Base-by-base conservation (phyloP, 2,888 invertebrate genomes). In the Caenorhabditis angaria region DNA sequence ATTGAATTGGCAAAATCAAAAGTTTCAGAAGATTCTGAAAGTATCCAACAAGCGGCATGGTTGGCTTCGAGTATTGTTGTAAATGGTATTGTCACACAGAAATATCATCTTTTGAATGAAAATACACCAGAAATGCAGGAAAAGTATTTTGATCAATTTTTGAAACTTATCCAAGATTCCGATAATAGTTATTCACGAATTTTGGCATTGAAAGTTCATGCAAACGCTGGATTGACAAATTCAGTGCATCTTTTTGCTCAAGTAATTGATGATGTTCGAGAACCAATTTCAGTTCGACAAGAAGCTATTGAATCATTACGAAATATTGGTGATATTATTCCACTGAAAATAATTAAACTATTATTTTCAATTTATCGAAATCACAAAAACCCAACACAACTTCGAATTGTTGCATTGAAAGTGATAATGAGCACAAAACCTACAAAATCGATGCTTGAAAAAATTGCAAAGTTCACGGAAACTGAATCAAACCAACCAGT, bases 291-390 rank as follows among this genome's bases (percentile, higher is more conserved):
- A 28, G 70, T 83, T 70, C 80, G 84, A 50, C 64, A 70, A 29
- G 72, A 81, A 59, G 86, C 86, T 65, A 76, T 86, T 65, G 78
- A 82, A 27, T 79, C 85, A 55, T 76, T 86, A 35, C 83, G 85
- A 48, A 80, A 70, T 60, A 69, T 62, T 53, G 51, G 50, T 41
- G 62, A 76, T 35, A 55, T 68, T 24, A 74, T 77, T 72, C 75
- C 75, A 65, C 65, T 63, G 59, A 75, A 75, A 61, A 61, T 76
- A n/a, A n/a, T 50, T 69, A 70, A 61, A 65, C 62, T 32, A 48
- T 84, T 28, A 73, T 86, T 54, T 76, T 86, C 76, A 85, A 62
- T 86, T 64, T 81, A 72, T 77, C 70, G 68, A 76, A 78, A 82
- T 80, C 69, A 60, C 18, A 64, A 56, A n/a, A 80, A 85, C 65